These are phyloP conservation scores for Uloborus plumipes DNA, from an alignment of 2,888 invertebrate genomes.

Conservation along the genomic window DNA sequence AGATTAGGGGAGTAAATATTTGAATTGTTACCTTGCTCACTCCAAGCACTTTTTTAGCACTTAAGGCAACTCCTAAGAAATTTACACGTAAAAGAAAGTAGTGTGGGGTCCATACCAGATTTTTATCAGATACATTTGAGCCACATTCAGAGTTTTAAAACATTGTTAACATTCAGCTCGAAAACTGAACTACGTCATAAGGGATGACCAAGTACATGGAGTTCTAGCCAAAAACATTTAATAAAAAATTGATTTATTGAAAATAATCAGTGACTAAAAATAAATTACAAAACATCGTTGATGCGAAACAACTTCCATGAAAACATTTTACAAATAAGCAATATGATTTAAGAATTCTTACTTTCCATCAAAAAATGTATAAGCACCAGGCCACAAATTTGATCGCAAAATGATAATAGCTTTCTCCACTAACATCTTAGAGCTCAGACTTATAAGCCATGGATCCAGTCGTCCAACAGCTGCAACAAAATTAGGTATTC, in stretches of 20 bases:
- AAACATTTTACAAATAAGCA: not conserved
- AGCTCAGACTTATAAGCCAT: conserved; percentile 39
- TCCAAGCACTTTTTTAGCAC: too few species aligned
- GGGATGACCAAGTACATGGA: too few species aligned
- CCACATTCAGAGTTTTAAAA: too few species aligned
- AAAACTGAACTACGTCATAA: too few species aligned
- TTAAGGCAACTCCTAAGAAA: too few species aligned
- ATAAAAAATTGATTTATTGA: not conserved
- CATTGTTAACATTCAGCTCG: too few species aligned
- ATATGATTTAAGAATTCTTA: conserved; percentile 17
- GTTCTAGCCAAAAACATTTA: too few species aligned
- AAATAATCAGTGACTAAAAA: not conserved
- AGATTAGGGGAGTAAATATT: too few species aligned
- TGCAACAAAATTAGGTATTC: not conserved
- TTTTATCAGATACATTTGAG: too few species aligned
- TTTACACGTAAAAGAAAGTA: too few species aligned
- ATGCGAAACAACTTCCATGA: not conserved
- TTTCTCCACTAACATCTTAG: conserved; percentile 11
- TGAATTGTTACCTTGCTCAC: too few species aligned
- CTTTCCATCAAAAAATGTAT: conserved; percentile 51
- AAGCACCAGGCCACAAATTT: conserved; percentile 45
- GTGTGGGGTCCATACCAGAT: too few species aligned
- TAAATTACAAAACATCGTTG: not conserved
- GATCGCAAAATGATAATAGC: conserved; percentile 29
- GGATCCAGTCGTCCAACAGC: conserved; percentile 25